These are phyloP conservation scores for Orchesella cincta DNA, from an alignment of 1,140 invertebrate species.

Conservation along the genomic window DNA sequence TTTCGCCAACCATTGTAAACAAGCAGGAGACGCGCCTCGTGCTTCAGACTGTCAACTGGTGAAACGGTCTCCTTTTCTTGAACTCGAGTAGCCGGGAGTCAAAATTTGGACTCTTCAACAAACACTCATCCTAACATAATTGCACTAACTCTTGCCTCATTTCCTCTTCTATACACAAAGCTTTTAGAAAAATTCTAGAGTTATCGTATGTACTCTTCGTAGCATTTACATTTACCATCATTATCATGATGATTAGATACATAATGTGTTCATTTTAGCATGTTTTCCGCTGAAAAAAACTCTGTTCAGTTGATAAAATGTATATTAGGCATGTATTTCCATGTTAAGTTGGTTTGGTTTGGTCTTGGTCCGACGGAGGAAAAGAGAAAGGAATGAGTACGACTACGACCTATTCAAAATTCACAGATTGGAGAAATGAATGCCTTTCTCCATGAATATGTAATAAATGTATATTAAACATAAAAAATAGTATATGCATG, in stretches of 20 bases:
- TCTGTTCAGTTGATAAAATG: background rate
- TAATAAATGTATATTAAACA: constrained; percentile 17
- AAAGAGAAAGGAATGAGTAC: too few relatives aligned
- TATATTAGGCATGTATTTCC: background rate
- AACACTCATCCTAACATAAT: background rate
- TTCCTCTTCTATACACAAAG: background rate
- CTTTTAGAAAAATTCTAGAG: too few relatives aligned
- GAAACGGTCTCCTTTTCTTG: background rate
- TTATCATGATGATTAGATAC: constrained; percentile 12
- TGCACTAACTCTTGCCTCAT: background rate
- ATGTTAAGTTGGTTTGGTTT: too few relatives aligned
- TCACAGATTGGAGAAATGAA: constrained; percentile 2
- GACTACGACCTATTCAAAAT: background rate
- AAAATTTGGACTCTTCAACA: too few relatives aligned
- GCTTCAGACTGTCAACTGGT: background rate
- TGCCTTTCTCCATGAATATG: constrained; percentile 2
- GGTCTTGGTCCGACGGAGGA: too few relatives aligned
- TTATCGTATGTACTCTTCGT: too few relatives aligned
- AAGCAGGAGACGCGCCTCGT: background rate
- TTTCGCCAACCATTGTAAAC: too few relatives aligned
- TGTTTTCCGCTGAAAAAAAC: background rate
- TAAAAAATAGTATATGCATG: background rate
- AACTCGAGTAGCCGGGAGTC: background rate
- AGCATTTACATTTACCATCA: too few relatives aligned
- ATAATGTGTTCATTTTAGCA: background rate